Evolutionary conservation across 2,888 invertebrate species (phyloP).

Genomic region (Platycnemis pennipes): DNA sequence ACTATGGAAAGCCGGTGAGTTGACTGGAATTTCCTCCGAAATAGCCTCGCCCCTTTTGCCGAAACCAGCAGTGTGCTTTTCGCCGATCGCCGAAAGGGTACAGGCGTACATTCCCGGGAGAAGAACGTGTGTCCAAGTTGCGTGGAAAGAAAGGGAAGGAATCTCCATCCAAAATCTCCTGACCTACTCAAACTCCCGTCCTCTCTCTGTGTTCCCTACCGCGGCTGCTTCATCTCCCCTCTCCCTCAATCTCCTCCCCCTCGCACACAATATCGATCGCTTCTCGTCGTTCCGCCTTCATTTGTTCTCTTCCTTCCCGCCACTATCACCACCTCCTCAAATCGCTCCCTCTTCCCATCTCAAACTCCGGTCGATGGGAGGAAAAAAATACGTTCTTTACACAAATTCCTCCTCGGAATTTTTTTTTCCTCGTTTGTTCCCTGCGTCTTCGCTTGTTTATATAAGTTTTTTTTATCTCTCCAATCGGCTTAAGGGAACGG

Average conservation of each 20-base stretch:
- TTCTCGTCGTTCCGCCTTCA: background rate
- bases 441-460: background rate
- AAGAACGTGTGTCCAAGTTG: background rate
- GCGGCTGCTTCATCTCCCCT: too few species aligned
- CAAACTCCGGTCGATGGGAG: background rate
- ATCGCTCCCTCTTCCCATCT: too few species aligned
- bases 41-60: background rate
- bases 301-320: conserved; percentile 18
- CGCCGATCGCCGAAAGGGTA: background rate
- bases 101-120: background rate
- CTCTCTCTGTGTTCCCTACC: too few species aligned
- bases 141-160: background rate
- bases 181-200: background rate
- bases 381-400: background rate
- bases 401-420: background rate
- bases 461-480: background rate
- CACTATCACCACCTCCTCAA: too few species aligned
- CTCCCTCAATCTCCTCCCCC: too few species aligned
- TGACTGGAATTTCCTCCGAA: background rate
- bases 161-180: background rate
- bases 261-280: conserved; percentile 1
- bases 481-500: background rate
- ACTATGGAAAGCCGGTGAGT: background rate
- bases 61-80: background rate
- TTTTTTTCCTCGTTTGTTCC: background rate